Evolutionary conservation across 2,797 vertebrate genomes (phyloP), one percentile per base, ranked within the genome.

Genomic region (Channallabes apus): DNA sequence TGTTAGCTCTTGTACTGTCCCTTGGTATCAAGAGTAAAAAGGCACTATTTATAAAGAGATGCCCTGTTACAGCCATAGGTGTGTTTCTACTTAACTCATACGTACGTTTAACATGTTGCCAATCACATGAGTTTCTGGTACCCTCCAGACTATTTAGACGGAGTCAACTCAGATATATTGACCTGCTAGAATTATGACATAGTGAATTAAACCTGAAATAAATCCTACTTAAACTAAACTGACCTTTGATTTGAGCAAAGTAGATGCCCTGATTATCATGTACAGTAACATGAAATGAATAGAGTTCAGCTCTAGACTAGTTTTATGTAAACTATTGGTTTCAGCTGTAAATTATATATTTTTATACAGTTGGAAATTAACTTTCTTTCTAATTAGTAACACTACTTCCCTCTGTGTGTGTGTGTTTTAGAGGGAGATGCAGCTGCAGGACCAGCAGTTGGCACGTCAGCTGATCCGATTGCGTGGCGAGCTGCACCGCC

Each of bases 391-490:
- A 11, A 29, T 6, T 68, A 35, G 35, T 35, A 18, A 22, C 20
- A 54, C 12, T 54, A 8, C 0, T 14, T 41, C 9, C 20, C 20
- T 41, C 59, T 73, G 41, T 73, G 27, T n/a, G 64, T 14, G 22
- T 86, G 22, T 61, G 0, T 58, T 3, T 27, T 93, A 99, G 98
- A 91, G 90, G 84, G 96, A 96, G 85, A 98, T 99, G 97, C 97
- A 97, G 91, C 90, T 95, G 0, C 93, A 93, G 87, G 98, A 99
- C 92, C 96, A 96, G 93, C 94, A 89, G 1, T 92, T 99, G 90
- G 98, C 97, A 0, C 95, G 96, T 69, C 97, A 97, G 91, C 94
- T 99, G 89, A 96, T 99, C 90, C 91, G 89, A 4, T 95, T 99
- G 84, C 93, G 98, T 2, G 93, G 84, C 0, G 96, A 95, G 93